Percentiles rank a stretch among this genome's conserved stretches.
These are phyloP conservation scores for Mus spicilegus DNA, from an alignment of 2,113 vertebrate genomes.

Conservation along the genomic window DNA sequence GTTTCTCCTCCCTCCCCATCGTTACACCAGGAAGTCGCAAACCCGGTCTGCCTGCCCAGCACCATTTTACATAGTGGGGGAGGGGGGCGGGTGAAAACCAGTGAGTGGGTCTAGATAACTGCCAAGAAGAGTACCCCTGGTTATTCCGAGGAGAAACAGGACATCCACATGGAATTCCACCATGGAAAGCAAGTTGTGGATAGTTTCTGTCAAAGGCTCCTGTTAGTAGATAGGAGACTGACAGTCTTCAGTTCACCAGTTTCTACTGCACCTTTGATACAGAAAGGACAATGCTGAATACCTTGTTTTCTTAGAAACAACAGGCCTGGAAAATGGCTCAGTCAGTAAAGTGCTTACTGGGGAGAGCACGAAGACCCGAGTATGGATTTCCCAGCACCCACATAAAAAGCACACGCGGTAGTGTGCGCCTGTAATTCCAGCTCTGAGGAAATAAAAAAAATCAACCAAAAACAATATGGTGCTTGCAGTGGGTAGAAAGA, in stretches of 20 bases:
- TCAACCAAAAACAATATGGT: background rate
- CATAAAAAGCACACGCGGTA: background rate
- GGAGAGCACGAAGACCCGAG: background rate
- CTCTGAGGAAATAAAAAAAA: background rate
- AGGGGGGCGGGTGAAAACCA: background rate
- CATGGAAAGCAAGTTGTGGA: background rate
- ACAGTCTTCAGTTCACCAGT: background rate
- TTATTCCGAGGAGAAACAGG: background rate
- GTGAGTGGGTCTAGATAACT: background rate
- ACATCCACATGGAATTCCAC: background rate
- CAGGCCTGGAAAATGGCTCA: background rate
- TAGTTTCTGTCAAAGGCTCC: background rate
- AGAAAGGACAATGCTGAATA: background rate
- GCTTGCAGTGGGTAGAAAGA: background rate
- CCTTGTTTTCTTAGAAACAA: slow-evolving; percentile 24
- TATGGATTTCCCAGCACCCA: background rate
- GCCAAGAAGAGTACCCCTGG: slow-evolving; percentile 24
- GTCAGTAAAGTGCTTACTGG: background rate
- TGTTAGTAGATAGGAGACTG: background rate
- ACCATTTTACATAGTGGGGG: background rate
- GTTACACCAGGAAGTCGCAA: background rate
- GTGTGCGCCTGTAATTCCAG: background rate
- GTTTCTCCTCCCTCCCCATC: background rate
- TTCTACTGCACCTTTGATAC: background rate
- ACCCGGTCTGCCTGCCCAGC: background rate